phyloP scores from a whole-genome alignment of 1,140 invertebrate species.

The Drosophila pandora region DNA sequence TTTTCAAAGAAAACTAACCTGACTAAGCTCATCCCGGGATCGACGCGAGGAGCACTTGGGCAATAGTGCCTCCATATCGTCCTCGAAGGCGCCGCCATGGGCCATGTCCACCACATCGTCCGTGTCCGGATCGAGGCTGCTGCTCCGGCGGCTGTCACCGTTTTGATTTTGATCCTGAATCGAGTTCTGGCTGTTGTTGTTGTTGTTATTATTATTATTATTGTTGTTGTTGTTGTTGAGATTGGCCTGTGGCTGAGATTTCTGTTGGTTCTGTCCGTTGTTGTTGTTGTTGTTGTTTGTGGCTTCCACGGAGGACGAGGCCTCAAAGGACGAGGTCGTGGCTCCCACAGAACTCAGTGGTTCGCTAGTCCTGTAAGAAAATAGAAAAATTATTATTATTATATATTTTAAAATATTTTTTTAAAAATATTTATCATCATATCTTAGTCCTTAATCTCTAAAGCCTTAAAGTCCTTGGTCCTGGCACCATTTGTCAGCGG shows the following conservation, averaged over 20 bases:
- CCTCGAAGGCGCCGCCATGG: conserved; percentile 69
- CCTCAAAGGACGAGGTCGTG: conserved; percentile 38
- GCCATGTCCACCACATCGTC: conserved; percentile 60
- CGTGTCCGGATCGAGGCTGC: conserved; percentile 61
- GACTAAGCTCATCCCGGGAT: conserved; percentile 83
- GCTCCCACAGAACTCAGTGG: conserved; percentile 40
- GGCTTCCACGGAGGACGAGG: conserved; percentile 13
- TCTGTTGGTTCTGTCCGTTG: conserved; percentile 31
- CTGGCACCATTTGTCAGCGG: conserved; percentile 46
- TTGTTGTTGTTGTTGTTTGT: conserved; percentile 42
- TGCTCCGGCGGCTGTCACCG: conserved; percentile 50
- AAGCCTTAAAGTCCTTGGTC: conserved; percentile 6
- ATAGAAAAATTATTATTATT: background rate
- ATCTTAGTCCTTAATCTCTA: background rate
- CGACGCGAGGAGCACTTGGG: conserved; percentile 74
- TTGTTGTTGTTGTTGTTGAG: conserved; percentile 43
- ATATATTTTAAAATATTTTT: background rate
- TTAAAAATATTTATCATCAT: background rate
- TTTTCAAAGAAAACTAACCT: conserved; percentile 59
- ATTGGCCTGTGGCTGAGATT: conserved; percentile 35
- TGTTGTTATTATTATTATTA: conserved; percentile 41
- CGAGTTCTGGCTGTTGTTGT: conserved; percentile 28
- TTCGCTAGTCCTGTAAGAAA: conserved; percentile 65
- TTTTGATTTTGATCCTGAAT: conserved; percentile 21
- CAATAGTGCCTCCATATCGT: conserved; percentile 80